Conservation (phyloP, 2,797 vertebrate species). For the Apogon hyalosoma region DNA sequence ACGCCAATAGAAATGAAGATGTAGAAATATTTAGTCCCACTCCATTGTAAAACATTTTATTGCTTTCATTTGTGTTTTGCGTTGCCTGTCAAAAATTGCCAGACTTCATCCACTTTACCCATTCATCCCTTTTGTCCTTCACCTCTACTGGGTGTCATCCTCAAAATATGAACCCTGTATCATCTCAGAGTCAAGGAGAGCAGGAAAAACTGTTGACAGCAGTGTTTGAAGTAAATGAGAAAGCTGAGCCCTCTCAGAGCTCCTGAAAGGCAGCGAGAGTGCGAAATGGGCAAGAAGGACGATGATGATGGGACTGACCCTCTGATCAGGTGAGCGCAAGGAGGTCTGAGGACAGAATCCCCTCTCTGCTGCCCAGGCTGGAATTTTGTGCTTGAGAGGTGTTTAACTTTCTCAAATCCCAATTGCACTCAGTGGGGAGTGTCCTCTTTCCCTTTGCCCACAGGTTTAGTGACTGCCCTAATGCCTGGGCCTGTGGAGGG, state of each 20-base stretch:
- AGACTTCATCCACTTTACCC: constrained; percentile 28
- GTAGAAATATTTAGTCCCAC: too few relatives aligned
- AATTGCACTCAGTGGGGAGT: constrained; percentile 85
- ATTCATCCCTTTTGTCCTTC: constrained; percentile 54
- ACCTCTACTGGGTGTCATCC: constrained; percentile 47
- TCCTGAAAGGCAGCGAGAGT: constrained; percentile 62
- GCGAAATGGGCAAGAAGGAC: constrained; percentile 68
- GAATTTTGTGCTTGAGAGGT: constrained; percentile 87
- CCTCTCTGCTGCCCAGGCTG: constrained; percentile 85
- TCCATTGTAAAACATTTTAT: too few relatives aligned
- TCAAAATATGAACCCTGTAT: constrained; percentile 58
- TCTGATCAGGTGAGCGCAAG: constrained; percentile 77
- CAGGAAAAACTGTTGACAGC: constrained; percentile 81
- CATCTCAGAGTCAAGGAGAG: constrained; percentile 71
- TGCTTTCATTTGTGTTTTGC: too few relatives aligned
- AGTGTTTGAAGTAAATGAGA: constrained; percentile 80
- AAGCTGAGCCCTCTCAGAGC: constrained; percentile 72
- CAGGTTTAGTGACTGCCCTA: constrained; percentile 78
- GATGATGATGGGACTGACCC: constrained; percentile 79
- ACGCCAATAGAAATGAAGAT: too few relatives aligned
- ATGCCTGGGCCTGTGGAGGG: constrained; percentile 54
- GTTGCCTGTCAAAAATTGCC: too few relatives aligned
- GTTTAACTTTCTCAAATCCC: constrained; percentile 87
- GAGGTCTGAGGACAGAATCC: constrained; percentile 83
- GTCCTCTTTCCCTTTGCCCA: constrained; percentile 69